These are phyloP conservation scores for Australoheros scitulus DNA, from an alignment of 2,113 vertebrate species.

Conservation along the genomic window DNA sequence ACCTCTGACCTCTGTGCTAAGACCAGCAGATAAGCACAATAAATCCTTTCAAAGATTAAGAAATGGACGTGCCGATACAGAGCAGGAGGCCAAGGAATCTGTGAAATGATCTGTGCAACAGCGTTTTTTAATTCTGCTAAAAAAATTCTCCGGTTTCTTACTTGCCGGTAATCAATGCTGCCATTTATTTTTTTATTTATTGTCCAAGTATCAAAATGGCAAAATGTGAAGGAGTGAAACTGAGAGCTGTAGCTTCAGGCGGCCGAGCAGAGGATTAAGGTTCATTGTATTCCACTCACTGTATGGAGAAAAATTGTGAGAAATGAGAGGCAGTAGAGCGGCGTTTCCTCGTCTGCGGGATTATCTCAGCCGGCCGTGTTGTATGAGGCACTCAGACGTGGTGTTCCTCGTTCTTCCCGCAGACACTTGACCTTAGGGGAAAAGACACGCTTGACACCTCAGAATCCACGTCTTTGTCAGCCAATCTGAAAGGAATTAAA, in stretches of 20 bases:
- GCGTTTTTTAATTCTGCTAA: constrained; percentile 39
- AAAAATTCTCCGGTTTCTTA: constrained; percentile 41
- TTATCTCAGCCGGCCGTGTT: constrained; percentile 41
- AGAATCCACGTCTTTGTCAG: constrained; percentile 34
- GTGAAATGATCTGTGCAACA: neutral
- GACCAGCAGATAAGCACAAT: constrained; percentile 23
- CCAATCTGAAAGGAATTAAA: constrained; percentile 27
- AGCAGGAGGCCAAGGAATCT: neutral
- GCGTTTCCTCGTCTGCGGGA: constrained; percentile 38
- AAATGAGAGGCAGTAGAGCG: constrained; percentile 37
- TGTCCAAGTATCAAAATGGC: constrained; percentile 22
- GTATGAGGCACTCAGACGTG: constrained; percentile 23
- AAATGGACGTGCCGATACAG: neutral
- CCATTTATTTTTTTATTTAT: neutral
- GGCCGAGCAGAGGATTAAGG: constrained; percentile 55
- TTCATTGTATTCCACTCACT: constrained; percentile 43
- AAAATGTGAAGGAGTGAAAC: constrained; percentile 35
- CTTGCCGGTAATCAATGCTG: constrained; percentile 44
- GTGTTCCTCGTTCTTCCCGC: constrained; percentile 27
- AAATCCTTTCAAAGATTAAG: constrained; percentile 22
- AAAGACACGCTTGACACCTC: constrained; percentile 34
- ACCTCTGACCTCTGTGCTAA: constrained; percentile 12
- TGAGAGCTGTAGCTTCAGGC: constrained; percentile 44
- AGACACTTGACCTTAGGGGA: constrained; percentile 57
- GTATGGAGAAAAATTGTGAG: constrained; percentile 17